These are phyloP conservation scores for Lutra lutra DNA, from an alignment of 2,797 vertebrate species.

Conservation along the genomic window DNA sequence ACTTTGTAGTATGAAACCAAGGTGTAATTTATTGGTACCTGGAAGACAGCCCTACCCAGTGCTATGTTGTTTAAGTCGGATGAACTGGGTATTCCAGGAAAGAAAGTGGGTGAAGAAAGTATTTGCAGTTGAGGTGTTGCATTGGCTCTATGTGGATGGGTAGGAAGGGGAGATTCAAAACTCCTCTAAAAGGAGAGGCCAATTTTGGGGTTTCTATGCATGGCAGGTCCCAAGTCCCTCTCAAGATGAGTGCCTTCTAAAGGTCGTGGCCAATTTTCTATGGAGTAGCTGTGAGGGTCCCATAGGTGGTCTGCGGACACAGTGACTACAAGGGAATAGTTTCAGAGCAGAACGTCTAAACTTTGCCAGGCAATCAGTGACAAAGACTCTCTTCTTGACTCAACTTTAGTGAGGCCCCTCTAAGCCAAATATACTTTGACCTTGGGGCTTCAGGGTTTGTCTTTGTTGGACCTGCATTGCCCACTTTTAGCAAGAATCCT, in stretches of 20 bases:
- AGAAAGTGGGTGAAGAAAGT: neutral
- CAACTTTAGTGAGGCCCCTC: neutral
- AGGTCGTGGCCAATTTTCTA: neutral
- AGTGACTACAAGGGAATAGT: neutral
- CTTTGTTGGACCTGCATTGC: neutral
- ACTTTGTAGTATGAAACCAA: conserved; percentile 22
- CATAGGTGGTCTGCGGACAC: neutral
- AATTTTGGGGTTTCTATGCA: neutral
- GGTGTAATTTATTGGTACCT: neutral
- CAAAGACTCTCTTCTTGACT: neutral
- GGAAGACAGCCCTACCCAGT: neutral
- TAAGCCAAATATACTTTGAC: neutral
- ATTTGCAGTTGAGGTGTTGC: neutral
- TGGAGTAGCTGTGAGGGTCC: neutral
- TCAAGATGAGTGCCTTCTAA: neutral
- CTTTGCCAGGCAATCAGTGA: neutral
- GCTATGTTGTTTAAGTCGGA: neutral
- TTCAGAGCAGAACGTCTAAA: neutral
- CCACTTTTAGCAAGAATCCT: neutral
- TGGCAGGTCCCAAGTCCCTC: neutral
- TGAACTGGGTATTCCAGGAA: neutral
- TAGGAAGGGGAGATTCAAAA: neutral
- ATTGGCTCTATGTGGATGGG: neutral
- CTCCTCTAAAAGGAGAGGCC: neutral
- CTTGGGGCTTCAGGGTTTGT: neutral